Evolutionary conservation across 1,140 invertebrate species (phyloP), one percentile per base, ranked within the genome.

Genomic region (Euura lappo): DNA sequence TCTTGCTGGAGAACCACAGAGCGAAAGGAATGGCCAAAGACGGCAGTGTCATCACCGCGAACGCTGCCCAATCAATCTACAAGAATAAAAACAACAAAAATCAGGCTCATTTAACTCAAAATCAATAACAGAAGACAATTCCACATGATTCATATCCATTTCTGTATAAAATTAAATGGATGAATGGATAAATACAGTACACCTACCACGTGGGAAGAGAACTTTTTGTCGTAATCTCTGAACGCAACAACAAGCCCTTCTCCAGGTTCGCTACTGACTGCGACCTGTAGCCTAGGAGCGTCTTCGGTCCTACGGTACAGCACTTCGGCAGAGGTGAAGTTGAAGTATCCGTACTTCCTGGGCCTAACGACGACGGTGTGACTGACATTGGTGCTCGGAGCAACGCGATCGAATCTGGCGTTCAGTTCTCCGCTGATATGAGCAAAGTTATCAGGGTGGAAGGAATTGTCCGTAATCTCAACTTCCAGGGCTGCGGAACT

Each of bases 141-240:
- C 47, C 5, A 13, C 4, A 45, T 66, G 45, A 11, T 11, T 68
- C 5, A 45, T 28, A 28, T 43, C 4, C 13, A 7, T 65, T n/a
- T 69, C 43, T 66, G 47, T 68, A 70, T 72, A 68, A 13, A 72
- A 65, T 66, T 28, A 28, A 43, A 72, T 65, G 69, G 13, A 66
- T 66, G 64, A 70, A 64, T 44, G 6, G 60, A 60, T 28, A 6
- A 67, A 43, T 65, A 44, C 64, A 47, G 68, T 67, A 44, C 83
- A 88, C 89, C 91, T 90, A 94, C 94, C 82, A 97, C 93, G 89
- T 99, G 98, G 46, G 97, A 97, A 71, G 97, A 99, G 89, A 99
- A 99, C 84, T 97, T 96, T 85, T 98, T 96, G 86, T 99, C 97
- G 85, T 97, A 99, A 86, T 99, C 98, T 82, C 94, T 94, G 88